phyloP scores from a whole-genome alignment of 2,113 vertebrate genomes.

The Mus spicilegus region DNA sequence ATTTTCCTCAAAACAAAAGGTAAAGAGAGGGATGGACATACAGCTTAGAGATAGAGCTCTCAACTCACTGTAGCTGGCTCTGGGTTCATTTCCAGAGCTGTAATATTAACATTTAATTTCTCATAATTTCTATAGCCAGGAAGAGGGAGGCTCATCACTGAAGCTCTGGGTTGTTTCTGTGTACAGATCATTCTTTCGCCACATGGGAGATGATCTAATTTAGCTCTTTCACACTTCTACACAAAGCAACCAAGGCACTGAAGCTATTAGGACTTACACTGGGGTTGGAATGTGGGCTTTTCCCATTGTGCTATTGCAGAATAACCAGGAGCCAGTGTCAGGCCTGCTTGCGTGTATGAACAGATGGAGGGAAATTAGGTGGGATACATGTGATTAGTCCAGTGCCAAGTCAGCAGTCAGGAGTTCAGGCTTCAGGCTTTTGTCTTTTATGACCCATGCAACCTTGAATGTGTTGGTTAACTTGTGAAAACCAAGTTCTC shows the following conservation, averaged over 20 bases:
- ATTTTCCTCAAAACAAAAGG: background rate
- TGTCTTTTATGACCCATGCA: background rate
- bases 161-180: background rate
- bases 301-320: background rate
- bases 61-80: fast-evolving
- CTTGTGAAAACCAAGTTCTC: background rate
- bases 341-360: background rate
- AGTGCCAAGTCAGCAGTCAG: background rate
- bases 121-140: background rate
- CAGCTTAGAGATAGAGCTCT: background rate
- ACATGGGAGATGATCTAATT: background rate
- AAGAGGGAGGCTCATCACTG: background rate
- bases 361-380: background rate
- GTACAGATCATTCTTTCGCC: background rate
- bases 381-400: fast-evolving
- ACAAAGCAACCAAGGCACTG: background rate
- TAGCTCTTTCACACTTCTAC: background rate
- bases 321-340: background rate
- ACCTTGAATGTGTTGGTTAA: background rate
- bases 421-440: background rate
- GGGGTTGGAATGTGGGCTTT: background rate
- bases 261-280: background rate
- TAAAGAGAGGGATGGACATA: background rate
- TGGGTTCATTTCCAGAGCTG: background rate
- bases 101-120: background rate